Base-by-base conservation (phyloP, 2,113 vertebrate genomes). In the Pseudorectes ferrugineus region DNA sequence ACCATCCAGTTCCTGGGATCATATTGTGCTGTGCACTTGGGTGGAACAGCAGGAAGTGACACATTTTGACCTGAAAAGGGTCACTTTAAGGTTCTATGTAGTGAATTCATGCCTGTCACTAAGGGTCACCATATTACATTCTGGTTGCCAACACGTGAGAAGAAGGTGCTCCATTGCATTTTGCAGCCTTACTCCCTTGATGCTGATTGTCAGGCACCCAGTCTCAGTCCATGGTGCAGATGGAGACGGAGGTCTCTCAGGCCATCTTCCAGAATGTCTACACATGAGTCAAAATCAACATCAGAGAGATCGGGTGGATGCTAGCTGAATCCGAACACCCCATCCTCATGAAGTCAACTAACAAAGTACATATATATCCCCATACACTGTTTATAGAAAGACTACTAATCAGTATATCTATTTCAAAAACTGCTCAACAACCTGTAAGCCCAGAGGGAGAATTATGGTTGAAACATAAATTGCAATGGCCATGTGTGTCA, bases 181-280 rank as follows among this genome's bases (percentile, higher is more conserved):
- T 31, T 48, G 21, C 25, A 86, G 55, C 72, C 40, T 87, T 65
- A 21, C 14, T 31, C 26, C 24, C 57, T 71, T 0, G 0, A 4
- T 55, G 42, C 22, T 51, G 25, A 24, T 36, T 51, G 33, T 42
- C 55, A 51, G 57, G 40, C 25, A 71, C 14, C 2, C 51, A n/a
- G 7, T 33, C n/a, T n/a, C 33, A 84, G 36, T 46, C 25, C 16
- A 17, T 1, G 10, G 33, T 14, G 3, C 35, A 68, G 35, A 73
- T 15, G 12, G 22, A 51, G 46, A 52, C 7, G 5, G 42, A 79
- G 14, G 33, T 45, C 24, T 65, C 61, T 26, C 35, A 71, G 33
- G 25, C 16, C 12, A n/a, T 21, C 51, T 55, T 71, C 62, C 67
- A 84, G 33, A 55, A 51, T 42, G 4, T 45, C 36, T 51, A 18